phyloP scores from a whole-genome alignment of 2,113 vertebrate species.

The Phoxinus phoxinus region DNA sequence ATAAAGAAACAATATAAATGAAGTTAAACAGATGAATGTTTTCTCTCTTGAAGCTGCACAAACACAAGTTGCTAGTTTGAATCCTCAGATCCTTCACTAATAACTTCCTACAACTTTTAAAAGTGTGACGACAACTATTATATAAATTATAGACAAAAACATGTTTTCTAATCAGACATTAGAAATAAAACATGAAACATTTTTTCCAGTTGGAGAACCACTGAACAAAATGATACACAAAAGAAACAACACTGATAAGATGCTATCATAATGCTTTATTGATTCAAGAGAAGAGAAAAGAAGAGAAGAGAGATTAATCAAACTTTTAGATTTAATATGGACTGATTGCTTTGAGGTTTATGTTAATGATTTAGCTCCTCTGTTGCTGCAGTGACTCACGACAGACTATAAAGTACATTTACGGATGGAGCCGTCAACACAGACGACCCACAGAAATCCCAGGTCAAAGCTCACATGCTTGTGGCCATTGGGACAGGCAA shows the following conservation, averaged over 20 bases:
- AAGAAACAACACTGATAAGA: not conserved
- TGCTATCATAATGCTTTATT: not conserved
- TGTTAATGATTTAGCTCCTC: not conserved
- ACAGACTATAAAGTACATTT: not conserved
- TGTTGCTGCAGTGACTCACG: too few relatives aligned
- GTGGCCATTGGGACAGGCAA: not conserved
- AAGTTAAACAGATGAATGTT: too few relatives aligned
- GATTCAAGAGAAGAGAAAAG: not conserved
- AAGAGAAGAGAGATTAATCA: not conserved
- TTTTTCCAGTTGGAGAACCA: not conserved
- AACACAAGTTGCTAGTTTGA: too few relatives aligned
- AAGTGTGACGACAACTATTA: too few relatives aligned
- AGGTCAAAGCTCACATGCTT: slow-evolving; percentile 10
- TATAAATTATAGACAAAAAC: too few relatives aligned
- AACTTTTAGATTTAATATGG: not conserved
- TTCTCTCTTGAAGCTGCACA: too few relatives aligned
- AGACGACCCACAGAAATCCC: not conserved
- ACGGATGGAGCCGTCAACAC: not conserved
- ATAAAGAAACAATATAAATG: too few relatives aligned
- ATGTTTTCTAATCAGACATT: too few relatives aligned
- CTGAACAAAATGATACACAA: not conserved
- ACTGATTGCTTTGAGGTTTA: not conserved
- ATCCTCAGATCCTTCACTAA: too few relatives aligned
- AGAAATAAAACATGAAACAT: too few relatives aligned
- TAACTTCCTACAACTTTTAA: too few relatives aligned